Evolutionary conservation across 2,797 vertebrate genomes (phyloP).

Genomic region (Distichodus sexfasciatus): DNA sequence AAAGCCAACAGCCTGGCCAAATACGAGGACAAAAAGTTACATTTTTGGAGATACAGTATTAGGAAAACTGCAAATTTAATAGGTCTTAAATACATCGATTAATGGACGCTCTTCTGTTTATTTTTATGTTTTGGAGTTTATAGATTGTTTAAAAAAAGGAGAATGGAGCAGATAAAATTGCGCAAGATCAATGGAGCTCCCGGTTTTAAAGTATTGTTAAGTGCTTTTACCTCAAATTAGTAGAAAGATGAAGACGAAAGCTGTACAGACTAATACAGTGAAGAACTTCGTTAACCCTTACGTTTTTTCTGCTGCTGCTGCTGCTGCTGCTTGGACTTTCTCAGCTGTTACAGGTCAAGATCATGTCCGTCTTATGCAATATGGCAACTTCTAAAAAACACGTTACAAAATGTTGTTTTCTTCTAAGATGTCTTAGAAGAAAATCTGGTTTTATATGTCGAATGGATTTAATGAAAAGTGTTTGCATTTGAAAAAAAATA

Average conservation of each 20-base stretch:
- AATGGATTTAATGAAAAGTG: too few relatives aligned
- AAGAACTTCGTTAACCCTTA: background rate
- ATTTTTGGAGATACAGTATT: constrained; percentile 8
- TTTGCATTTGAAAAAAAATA: too few relatives aligned
- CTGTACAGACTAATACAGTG: constrained; percentile 1
- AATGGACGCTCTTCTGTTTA: background rate
- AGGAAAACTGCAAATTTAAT: background rate
- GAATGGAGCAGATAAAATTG: background rate
- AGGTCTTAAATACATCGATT: background rate
- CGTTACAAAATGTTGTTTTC: too few relatives aligned
- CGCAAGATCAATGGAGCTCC: background rate
- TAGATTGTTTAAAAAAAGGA: background rate
- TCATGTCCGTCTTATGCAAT: background rate
- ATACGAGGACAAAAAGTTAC: background rate
- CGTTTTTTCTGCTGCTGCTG: constrained; percentile 25
- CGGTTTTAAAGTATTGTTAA: background rate
- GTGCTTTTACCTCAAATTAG: constrained; percentile 20
- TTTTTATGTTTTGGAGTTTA: background rate
- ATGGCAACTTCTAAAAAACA: background rate
- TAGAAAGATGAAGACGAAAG: background rate
- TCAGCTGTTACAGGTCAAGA: constrained; percentile 13
- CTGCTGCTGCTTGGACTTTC: constrained; percentile 26
- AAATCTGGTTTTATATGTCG: too few relatives aligned
- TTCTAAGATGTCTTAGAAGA: too few relatives aligned
- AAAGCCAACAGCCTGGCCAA: background rate